Conservation (phyloP, 2,888 invertebrate species). For the Rhorus exstirpatorius region DNA sequence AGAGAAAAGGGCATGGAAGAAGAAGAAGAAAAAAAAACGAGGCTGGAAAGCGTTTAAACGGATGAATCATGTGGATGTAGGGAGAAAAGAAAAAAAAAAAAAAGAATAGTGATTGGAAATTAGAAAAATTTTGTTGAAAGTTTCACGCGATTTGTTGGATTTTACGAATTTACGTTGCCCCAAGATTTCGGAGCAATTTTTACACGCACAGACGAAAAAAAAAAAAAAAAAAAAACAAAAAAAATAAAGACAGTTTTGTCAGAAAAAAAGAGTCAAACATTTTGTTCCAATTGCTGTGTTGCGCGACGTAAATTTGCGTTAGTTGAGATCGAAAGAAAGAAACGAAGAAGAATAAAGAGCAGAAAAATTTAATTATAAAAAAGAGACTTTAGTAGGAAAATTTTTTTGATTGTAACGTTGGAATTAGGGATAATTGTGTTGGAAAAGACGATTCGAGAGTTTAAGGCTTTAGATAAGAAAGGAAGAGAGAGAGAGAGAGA, state of each 20-base stretch:
- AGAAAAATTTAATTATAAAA: slow-evolving; percentile 48
- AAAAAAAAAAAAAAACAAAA: background rate
- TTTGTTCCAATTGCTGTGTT: slow-evolving; percentile 20
- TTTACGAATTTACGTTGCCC: slow-evolving; percentile 51
- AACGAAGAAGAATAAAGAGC: slow-evolving; percentile 20
- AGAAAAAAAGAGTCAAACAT: background rate
- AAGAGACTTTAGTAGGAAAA: slow-evolving; percentile 64
- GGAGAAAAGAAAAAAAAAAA: slow-evolving; percentile 24
- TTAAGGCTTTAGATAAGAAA: slow-evolving; percentile 66
- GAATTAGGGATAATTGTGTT: slow-evolving; percentile 66
- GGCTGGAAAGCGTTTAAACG: slow-evolving; percentile 46
- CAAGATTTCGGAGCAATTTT: slow-evolving; percentile 21
- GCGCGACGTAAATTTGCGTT: slow-evolving; percentile 57
- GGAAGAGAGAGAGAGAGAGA: slow-evolving; percentile 29
- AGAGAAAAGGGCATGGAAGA: slow-evolving; percentile 40
- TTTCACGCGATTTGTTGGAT: slow-evolving; percentile 67
- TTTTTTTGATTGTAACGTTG: slow-evolving; percentile 55
- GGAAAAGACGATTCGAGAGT: slow-evolving; percentile 64
- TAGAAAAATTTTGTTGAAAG: slow-evolving; percentile 73
- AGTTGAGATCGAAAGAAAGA: slow-evolving; percentile 46
- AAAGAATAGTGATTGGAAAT: slow-evolving; percentile 57
- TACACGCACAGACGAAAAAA: background rate
- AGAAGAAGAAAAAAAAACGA: slow-evolving; percentile 47
- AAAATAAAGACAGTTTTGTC: slow-evolving; percentile 1
- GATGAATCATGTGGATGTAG: slow-evolving; percentile 38